Evolutionary conservation across 2,113 vertebrate genomes (phyloP).

Genomic region (Gorsachius goisagi): DNA sequence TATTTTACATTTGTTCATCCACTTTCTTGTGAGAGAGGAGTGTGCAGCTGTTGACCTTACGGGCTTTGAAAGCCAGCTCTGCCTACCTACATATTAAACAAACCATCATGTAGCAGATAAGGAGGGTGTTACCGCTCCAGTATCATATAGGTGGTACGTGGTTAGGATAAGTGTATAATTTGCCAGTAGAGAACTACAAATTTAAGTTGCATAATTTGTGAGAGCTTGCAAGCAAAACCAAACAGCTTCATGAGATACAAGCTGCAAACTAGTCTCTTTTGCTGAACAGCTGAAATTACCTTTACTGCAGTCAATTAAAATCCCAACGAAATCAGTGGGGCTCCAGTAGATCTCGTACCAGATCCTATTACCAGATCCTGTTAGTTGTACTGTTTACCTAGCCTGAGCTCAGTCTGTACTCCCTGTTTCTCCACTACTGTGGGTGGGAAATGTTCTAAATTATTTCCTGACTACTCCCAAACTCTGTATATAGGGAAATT

Average conservation of each 20-base stretch:
- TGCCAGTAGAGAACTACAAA: not conserved
- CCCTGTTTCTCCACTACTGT: not conserved
- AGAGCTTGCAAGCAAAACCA: not conserved
- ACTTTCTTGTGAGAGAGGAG: not conserved
- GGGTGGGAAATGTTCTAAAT: not conserved
- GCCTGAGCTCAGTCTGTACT: not conserved
- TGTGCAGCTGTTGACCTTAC: not conserved
- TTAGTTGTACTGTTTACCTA: not conserved
- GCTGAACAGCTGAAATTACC: not conserved
- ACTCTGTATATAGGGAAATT: not conserved
- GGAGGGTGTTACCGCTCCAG: not conserved
- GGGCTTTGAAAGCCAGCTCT: not conserved
- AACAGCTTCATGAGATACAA: not conserved
- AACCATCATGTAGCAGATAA: not conserved
- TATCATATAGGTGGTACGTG: fast-evolving
- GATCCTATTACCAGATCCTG: not conserved
- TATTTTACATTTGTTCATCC: not conserved
- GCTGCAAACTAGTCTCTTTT: not conserved
- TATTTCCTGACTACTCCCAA: not conserved
- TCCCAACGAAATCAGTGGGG: not conserved
- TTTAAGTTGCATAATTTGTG: not conserved
- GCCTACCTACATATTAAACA: not conserved
- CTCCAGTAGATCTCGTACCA: not conserved
- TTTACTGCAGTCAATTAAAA: not conserved
- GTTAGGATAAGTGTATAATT: not conserved